Evolutionary conservation across 2,888 invertebrate genomes (phyloP), one percentile per base, ranked within the genome.

Genomic region (Odontomyia ornata): DNA sequence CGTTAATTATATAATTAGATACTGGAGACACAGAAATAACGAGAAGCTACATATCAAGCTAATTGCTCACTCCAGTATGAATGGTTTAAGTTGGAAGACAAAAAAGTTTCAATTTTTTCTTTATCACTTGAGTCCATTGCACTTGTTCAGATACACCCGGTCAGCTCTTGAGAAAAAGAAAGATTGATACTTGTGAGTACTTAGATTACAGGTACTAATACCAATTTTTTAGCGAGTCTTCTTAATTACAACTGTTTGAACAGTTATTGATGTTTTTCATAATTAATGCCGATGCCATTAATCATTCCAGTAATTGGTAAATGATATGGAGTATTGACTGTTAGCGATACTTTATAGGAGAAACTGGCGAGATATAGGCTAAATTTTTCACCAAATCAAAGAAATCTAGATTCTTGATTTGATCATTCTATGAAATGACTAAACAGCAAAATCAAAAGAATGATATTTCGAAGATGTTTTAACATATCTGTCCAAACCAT

Each of bases 211-310:
- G 25, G 25, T 25, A 60, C 60, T 60, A 13, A 3, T 60, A 23
- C 15, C 57, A 27, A 23, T 52, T 52, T 52, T 52, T 52, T 18
- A 4, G 3, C 2, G 30, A 64, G 27, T 28, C n/a, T 18, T 28
- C 64, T 28, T 64, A 64, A 64, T 64, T 64, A 64, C 64, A 64
- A 64, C 28, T 28, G 15, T 64, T 64, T 64, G 64, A 64, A 28
- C 64, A 25, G 64, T 64, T 64, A 64, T 64, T 64, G 64, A 64
- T 28, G 64, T 64, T n/a, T 64, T 64, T 25, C 9, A 28, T 64
- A 64, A 64, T 64, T 64, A 64, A 64, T 64, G 64, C 7, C 7
- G 5, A 28, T 28, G 30, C 25, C 64, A 64, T 64, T 25, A 64
- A 64, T 64, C 64, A 64, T 64, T 64, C 28, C 28, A 28, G 15